Evolutionary conservation across 2,113 vertebrate genomes (phyloP), one percentile per base, ranked within the genome.

Genomic region (Mus pahari): DNA sequence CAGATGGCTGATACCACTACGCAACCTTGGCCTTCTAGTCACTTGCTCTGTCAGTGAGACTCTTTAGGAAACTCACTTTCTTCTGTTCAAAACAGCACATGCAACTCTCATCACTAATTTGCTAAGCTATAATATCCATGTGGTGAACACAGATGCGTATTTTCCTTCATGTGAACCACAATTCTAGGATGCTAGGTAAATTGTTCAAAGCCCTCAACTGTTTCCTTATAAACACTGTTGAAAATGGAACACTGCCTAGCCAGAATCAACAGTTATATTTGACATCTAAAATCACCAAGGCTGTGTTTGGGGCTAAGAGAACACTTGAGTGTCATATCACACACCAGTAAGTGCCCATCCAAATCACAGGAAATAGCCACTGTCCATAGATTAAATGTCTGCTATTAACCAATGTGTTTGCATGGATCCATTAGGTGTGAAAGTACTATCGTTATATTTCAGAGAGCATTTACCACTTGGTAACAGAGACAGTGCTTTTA

Each of bases 21-120:
- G 89, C 83, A 97, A 97, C 96, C 77, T 97, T 98, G 97, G 98
- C 97, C 97, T 98, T 96, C 62, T 3, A 81, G 95, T 95, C 96
- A 96, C 96, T 96, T 90, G 62, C 13, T 39, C 92, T 94, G 82
- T 94, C 96, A 97, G 89, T 97, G 95, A 97, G 88, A 96, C 94
- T 95, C 95, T 95, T 97, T 79, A 26, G 97, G 90, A 95, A 96
- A 97, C 95, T 92, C 45, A 74, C 33, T 96, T 55, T 97, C 97
- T 98, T 53, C 36, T 42, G 75, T 60, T 6, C 28, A 86, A 74
- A 79, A 39, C 39, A 33, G 73, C 62, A 95, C 84, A 75, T 86
- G 86, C 81, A 78, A 60, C 95, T 62, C 79, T 91, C 79, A 10
- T 19, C 64, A 71, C 50, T 87, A 53, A 96, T 95, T 89, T 94